phyloP scores from a whole-genome alignment of 2,113 vertebrate species.

The Corythornis cristatus region DNA sequence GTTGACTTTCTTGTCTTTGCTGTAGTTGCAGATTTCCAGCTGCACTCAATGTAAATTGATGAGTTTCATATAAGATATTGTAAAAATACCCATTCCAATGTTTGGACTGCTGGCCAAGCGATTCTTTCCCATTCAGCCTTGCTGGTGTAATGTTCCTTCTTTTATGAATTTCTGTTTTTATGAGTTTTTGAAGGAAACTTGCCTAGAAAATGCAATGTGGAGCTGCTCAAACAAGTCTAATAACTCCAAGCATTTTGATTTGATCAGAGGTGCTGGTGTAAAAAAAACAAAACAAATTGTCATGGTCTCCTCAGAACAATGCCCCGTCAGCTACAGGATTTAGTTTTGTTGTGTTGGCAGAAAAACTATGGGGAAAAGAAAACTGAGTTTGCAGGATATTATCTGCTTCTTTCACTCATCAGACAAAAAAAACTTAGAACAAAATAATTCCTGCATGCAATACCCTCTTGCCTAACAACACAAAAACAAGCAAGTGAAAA shows the following conservation, averaged over 20 bases:
- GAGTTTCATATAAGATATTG: conserved; percentile 39
- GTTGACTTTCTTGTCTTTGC: conserved; percentile 24
- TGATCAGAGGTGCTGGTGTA: conserved; percentile 1
- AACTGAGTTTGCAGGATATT: conserved; percentile 12
- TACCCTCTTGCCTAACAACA: not conserved
- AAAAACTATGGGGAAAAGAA: not conserved
- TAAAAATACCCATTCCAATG: conserved; percentile 46
- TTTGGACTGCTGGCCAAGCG: conserved; percentile 51
- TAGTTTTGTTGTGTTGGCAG: conserved; percentile 12
- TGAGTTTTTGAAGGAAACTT: conserved; percentile 48
- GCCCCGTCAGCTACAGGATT: not conserved
- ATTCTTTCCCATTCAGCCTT: conserved; percentile 18
- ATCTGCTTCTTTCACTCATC: not conserved
- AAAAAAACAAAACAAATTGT: conserved; percentile 23
- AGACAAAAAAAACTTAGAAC: not conserved
- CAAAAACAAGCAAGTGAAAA: not conserved
- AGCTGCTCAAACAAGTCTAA: conserved; percentile 43
- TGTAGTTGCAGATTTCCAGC: conserved; percentile 30
- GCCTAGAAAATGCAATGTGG: conserved; percentile 19
- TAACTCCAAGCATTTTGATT: conserved; percentile 22
- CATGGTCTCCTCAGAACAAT: conserved; percentile 12
- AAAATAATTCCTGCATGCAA: not conserved
- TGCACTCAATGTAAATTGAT: conserved; percentile 53
- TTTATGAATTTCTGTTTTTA: conserved; percentile 69
- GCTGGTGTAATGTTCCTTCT: conserved; percentile 30